Evolutionary conservation across 2,888 invertebrate species (phyloP).

Genomic region (Xanthorhoe spadicearia): DNA sequence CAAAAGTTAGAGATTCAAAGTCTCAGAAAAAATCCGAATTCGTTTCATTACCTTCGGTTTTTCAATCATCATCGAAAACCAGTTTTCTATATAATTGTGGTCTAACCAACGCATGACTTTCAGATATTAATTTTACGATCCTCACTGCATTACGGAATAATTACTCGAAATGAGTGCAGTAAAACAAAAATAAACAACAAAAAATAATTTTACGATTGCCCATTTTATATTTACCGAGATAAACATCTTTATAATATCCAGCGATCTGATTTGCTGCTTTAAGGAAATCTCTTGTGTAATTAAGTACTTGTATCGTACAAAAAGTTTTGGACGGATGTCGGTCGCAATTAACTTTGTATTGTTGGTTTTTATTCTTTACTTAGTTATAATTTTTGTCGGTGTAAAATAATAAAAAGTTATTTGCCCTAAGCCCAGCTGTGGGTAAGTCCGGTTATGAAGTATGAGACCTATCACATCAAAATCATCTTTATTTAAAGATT

Average conservation of each 20-base stretch:
- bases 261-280: constrained; percentile 26
- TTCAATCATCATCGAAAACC: background rate
- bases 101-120: constrained; percentile 46
- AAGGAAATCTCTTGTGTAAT: constrained; percentile 27
- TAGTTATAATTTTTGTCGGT: background rate
- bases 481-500: too few species aligned
- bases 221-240: constrained; percentile 30
- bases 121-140: constrained; percentile 59
- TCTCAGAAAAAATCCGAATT: too few species aligned
- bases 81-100: constrained; percentile 7
- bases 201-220: constrained; percentile 27
- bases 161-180: constrained; percentile 44
- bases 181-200: constrained; percentile 35
- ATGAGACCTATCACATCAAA: too few species aligned
- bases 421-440: background rate
- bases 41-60: too few species aligned
- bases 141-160: constrained; percentile 49
- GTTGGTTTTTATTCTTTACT: background rate
- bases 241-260: constrained; percentile 22
- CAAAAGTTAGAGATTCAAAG: too few species aligned
- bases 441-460: too few species aligned
- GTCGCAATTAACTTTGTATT: constrained; percentile 12
- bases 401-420: background rate
- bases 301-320: constrained; percentile 13
- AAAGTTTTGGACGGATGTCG: constrained; percentile 18